Conservation (phyloP, 2,113 vertebrate genomes). For the Zingel zingel region DNA sequence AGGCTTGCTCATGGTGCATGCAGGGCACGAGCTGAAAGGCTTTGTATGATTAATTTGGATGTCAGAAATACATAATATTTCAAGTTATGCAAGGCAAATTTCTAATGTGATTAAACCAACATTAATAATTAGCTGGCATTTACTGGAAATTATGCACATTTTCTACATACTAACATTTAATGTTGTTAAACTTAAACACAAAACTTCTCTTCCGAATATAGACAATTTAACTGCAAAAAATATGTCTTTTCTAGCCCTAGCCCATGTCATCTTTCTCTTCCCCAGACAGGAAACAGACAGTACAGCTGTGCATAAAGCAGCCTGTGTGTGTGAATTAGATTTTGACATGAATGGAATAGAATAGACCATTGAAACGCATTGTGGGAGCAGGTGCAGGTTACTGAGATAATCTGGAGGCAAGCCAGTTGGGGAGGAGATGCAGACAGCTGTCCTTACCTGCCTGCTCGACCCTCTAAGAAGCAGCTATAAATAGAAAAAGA, state of each 20-base stretch:
- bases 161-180: neutral
- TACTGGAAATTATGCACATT: neutral
- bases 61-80: constrained; percentile 10
- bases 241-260: neutral
- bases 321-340: constrained; percentile 57
- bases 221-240: constrained; percentile 29
- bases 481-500: constrained; percentile 65
- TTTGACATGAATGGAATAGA: constrained; percentile 73
- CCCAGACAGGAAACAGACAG: constrained; percentile 22
- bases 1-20: constrained; percentile 15
- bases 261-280: constrained; percentile 7
- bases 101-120: neutral
- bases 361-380: constrained; percentile 73
- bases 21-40: constrained; percentile 6
- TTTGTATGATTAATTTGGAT: constrained; percentile 22
- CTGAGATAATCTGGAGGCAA: constrained; percentile 69
- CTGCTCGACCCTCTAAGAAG: constrained; percentile 46
- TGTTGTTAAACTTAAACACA: neutral
- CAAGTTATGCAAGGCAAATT: neutral
- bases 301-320: constrained; percentile 60
- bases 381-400: constrained; percentile 77
- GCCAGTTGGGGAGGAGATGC: constrained; percentile 62
- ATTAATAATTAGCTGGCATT: constrained; percentile 18
- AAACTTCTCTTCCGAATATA: neutral
- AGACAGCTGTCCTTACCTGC: constrained; percentile 70